Evolutionary conservation across 1,140 invertebrate species (phyloP), one percentile per base, ranked within the genome.

Genomic region (Cydia strobilella): DNA sequence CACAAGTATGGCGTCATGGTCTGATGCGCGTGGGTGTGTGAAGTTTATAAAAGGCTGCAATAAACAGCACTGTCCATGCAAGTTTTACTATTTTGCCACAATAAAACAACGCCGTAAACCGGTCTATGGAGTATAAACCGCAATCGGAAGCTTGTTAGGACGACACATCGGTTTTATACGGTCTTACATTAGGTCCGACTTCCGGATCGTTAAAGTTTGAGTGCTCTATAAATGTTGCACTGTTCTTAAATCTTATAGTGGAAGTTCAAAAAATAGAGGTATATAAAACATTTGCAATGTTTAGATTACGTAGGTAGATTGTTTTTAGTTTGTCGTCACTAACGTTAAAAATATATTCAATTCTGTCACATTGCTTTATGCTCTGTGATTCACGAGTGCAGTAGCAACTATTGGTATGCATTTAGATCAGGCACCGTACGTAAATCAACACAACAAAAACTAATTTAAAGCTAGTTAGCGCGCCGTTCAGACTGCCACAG

Each of bases 131-230:
- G 31, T 35, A 39, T 69, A 35, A 35, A 35, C 63, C 65, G 65
- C 65, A 18, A 69, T 69, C 31, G 65, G 63, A 31, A 31, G 65
- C 65, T 69, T 69, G 65, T 69, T 69, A 69, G 65, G n/a, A 15
- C 25, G 65, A 69, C 65, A 42, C 65, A n/a, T 69, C 31, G 27
- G 31, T 10, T 59, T 59, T 59, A 59, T 59, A 23, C 20, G 54
- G 42, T n/a, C 54, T 10, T 23, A 59, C 54, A 59, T 59, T 59
- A 59, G 51, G 5, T 59, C 54, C 20, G 54, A 59, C 54, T 59
- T 59, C 54, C 54, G 54, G 18, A 9, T 23, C 5, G 20, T 59
- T 12, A 59, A 59, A 59, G 9, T 59, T 59, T 59, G 54, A 59
- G 18, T 23, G 10, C 54, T 2, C 54, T 51, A n/a, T 59, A 59